Conservation (phyloP, 2,797 vertebrate species). For the Myripristis murdjan region DNA sequence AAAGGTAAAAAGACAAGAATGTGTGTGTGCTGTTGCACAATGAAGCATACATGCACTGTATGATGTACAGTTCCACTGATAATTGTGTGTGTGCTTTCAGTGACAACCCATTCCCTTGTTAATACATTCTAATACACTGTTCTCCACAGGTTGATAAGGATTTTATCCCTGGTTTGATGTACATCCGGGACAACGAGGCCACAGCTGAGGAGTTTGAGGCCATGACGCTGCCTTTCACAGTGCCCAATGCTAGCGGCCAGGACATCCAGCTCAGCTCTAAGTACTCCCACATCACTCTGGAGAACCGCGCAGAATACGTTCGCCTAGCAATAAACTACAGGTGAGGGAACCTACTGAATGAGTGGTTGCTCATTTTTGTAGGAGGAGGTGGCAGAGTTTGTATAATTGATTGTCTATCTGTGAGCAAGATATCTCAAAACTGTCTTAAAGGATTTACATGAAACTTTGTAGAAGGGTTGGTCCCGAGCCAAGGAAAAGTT, state of each 20-base stretch:
- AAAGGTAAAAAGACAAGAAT: too few relatives aligned
- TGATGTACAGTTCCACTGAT: neutral
- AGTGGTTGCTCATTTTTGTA: neutral
- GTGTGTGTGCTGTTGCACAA: too few relatives aligned
- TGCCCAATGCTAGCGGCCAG: slow-evolving; percentile 97
- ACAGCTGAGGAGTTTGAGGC: slow-evolving; percentile 97
- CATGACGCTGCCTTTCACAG: slow-evolving; percentile 97
- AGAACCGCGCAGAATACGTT: slow-evolving; percentile 96
- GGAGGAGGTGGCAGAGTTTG: too few relatives aligned
- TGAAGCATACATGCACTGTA: neutral
- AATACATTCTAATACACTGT: too few relatives aligned
- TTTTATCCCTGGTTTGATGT: slow-evolving; percentile 99
- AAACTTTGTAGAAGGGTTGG: too few relatives aligned
- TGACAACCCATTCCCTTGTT: neutral
- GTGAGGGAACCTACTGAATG: slow-evolving; percentile 73
- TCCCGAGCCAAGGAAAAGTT: too few relatives aligned
- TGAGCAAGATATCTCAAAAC: too few relatives aligned
- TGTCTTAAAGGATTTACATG: too few relatives aligned
- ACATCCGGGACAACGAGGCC: slow-evolving; percentile 98
- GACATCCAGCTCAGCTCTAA: slow-evolving; percentile 98
- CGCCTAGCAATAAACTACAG: slow-evolving; percentile 98
- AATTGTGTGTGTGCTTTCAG: neutral
- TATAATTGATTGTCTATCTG: too few relatives aligned
- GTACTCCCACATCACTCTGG: slow-evolving; percentile 95
- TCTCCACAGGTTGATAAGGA: slow-evolving; percentile 96